phyloP scores from a whole-genome alignment of 2,888 invertebrate species.

The Diplolepis rosae region DNA sequence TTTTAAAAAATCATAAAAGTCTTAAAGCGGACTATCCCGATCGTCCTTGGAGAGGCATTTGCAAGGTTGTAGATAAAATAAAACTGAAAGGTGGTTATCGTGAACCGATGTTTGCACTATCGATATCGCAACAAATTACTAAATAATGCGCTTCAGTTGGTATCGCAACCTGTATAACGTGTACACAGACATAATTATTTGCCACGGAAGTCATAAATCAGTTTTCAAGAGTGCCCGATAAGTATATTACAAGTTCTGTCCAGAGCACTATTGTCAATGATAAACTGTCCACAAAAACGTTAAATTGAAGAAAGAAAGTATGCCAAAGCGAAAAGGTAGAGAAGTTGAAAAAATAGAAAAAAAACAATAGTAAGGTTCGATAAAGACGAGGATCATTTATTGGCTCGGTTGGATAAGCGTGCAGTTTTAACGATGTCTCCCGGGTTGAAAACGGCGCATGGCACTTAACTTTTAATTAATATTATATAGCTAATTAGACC shows the following conservation, averaged over 20 bases:
- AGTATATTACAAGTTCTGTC: conserved; percentile 24
- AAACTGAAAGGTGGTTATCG: background rate
- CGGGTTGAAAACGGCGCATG: conserved; percentile 60
- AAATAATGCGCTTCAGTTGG: conserved; percentile 18
- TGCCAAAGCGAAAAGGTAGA: too few relatives aligned
- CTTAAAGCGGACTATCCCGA: background rate
- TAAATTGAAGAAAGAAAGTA: background rate
- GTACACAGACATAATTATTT: conserved; percentile 28
- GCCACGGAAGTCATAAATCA: conserved; percentile 27
- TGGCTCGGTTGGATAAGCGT: conserved; percentile 26
- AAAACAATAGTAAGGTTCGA: conserved; percentile 17
- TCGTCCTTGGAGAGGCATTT: background rate
- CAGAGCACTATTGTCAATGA: conserved; percentile 19
- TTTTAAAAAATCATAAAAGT: background rate
- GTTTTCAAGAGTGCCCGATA: conserved; percentile 26
- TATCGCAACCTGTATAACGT: conserved; percentile 11
- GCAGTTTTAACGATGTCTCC: conserved; percentile 28
- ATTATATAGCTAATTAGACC: conserved; percentile 74
- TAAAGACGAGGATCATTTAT: conserved; percentile 9
- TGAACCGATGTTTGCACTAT: conserved; percentile 25
- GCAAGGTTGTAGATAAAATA: background rate
- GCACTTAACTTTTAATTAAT: conserved; percentile 74
- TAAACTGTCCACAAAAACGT: background rate
- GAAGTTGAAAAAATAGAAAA: background rate
- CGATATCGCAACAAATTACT: conserved; percentile 28